These are phyloP conservation scores for Protobothrops mucrosquamatus DNA, from an alignment of 2,113 vertebrate genomes.

Conservation along the genomic window DNA sequence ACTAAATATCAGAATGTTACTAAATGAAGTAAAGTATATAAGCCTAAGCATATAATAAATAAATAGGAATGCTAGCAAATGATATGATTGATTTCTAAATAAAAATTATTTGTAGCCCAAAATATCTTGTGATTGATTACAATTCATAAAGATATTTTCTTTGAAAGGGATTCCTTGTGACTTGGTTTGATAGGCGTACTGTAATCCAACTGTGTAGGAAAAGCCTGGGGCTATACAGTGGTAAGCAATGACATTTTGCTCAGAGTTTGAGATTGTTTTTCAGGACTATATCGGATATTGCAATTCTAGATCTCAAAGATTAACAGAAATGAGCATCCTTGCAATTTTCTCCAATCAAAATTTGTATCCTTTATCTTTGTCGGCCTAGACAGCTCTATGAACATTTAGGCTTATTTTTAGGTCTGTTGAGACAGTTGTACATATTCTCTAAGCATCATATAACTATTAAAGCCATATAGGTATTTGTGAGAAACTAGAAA, in stretches of 20 bases:
- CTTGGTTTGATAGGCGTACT: neutral
- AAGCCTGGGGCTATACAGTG: neutral
- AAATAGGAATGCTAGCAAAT: neutral
- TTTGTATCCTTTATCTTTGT: neutral
- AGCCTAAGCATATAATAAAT: neutral
- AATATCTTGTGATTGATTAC: neutral
- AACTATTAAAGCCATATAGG: conserved; percentile 46
- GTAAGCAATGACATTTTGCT: neutral
- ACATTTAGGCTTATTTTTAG: conserved; percentile 31
- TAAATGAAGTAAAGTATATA: neutral
- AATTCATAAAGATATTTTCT: neutral
- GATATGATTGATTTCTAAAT: neutral
- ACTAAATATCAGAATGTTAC: neutral
- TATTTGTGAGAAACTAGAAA: conserved; percentile 31
- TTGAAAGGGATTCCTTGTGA: neutral
- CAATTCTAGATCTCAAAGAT: neutral
- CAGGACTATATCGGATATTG: neutral
- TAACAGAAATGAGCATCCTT: neutral
- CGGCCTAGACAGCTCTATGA: neutral
- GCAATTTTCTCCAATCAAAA: neutral
- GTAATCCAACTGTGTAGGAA: neutral
- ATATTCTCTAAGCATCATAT: conserved; percentile 46
- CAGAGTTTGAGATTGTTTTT: neutral
- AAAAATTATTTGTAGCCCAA: neutral
- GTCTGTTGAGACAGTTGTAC: conserved; percentile 35